Evolutionary conservation across 1,140 invertebrate genomes (phyloP).

Genomic region (Glossosoma conforme): DNA sequence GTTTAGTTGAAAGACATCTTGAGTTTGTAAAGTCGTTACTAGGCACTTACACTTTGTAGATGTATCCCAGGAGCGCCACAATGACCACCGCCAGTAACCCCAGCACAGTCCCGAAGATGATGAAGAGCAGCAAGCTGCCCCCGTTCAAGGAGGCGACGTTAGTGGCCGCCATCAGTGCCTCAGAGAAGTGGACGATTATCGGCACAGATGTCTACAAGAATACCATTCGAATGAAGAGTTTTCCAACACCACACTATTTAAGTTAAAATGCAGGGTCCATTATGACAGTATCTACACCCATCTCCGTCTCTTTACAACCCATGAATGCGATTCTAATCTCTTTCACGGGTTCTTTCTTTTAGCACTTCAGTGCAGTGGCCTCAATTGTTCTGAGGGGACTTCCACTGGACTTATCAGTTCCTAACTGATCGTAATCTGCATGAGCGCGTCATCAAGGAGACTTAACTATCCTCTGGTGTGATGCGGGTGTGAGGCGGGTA

Average conservation of each 20-base stretch:
- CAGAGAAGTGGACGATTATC: slow-evolving; percentile 66
- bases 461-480: too few species aligned
- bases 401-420: too few species aligned
- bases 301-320: too few species aligned
- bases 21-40: slow-evolving; percentile 17
- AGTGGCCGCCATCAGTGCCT: slow-evolving; percentile 42
- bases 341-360: too few species aligned
- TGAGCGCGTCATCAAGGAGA: too few species aligned
- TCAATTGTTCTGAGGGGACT: too few species aligned
- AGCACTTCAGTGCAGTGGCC: too few species aligned
- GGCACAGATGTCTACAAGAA: slow-evolving; percentile 61
- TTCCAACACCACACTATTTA: too few species aligned
- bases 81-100: slow-evolving; percentile 69
- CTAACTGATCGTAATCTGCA: too few species aligned
- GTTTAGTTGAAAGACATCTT: slow-evolving; percentile 2
- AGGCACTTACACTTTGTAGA: slow-evolving; percentile 68
- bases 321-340: too few species aligned
- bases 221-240: slow-evolving; percentile 2
- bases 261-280: too few species aligned
- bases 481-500: too few species aligned
- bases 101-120: slow-evolving; percentile 67
- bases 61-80: slow-evolving; percentile 65
- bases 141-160: slow-evolving; percentile 47
- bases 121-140: slow-evolving; percentile 57
- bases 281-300: slow-evolving; percentile 1